phyloP scores from a whole-genome alignment of 2,113 vertebrate genomes.

The Smithornis capensis region DNA sequence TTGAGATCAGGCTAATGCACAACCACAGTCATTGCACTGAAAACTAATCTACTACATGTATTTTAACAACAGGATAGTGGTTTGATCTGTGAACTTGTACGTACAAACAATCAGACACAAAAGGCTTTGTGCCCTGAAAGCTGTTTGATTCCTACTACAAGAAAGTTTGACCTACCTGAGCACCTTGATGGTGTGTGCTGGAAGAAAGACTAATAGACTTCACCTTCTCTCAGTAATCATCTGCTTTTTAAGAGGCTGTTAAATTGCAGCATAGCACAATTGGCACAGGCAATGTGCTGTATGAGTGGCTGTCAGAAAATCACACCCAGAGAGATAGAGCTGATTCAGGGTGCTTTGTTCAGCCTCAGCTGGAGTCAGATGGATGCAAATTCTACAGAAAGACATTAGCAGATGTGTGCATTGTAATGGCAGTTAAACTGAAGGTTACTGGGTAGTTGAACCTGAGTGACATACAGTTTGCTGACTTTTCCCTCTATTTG shows the following conservation, averaged over 20 bases:
- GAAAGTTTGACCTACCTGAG: background rate
- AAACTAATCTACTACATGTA: fast-evolving
- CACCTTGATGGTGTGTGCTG: background rate
- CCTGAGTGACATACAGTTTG: background rate
- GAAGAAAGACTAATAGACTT: background rate
- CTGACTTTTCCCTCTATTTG: background rate
- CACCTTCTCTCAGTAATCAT: background rate
- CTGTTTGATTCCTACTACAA: background rate
- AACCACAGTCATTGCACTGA: background rate
- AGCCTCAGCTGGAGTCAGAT: background rate
- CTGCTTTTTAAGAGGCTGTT: background rate
- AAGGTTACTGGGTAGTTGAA: background rate
- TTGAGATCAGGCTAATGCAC: background rate
- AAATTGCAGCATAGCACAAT: fast-evolving
- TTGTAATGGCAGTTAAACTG: background rate
- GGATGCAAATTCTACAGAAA: background rate
- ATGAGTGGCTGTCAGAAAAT: background rate
- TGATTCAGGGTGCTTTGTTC: background rate
- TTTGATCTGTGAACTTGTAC: background rate
- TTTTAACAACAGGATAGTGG: background rate
- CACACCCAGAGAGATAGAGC: no score
- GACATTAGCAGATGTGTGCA: background rate
- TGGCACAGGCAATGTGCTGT: background rate
- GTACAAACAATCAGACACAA: no score
- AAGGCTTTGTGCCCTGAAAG: background rate